Evolutionary conservation across 30 jellyfish, hydroid and myxozoan species (phyloP).

Genomic region (Haliclystus octoradiatus): DNA sequence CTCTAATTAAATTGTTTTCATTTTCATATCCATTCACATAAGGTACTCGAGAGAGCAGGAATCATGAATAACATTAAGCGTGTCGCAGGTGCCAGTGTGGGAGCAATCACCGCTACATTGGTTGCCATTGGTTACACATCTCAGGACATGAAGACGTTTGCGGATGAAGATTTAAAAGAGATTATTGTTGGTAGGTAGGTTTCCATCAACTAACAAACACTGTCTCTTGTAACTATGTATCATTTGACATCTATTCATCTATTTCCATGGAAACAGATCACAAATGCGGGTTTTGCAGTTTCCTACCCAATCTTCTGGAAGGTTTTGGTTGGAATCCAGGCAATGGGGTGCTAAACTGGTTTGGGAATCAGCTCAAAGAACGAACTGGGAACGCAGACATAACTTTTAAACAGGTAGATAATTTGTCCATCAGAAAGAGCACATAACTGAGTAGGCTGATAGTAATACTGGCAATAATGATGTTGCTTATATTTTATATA

Average conservation of each 20-base stretch:
- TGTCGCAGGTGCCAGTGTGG: slow-evolving; percentile 95
- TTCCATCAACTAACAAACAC: too few species aligned
- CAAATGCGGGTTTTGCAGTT: slow-evolving; percentile 91
- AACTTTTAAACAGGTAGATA: slow-evolving; percentile 69
- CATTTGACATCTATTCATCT: too few species aligned
- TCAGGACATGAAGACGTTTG: slow-evolving; percentile 60
- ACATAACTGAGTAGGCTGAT: too few species aligned
- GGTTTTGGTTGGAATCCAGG: slow-evolving; percentile 99
- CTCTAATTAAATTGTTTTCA: too few species aligned
- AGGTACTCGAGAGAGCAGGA: slow-evolving; percentile 94
- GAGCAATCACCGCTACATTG: slow-evolving; percentile 80
- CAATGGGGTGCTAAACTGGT: slow-evolving; percentile 70
- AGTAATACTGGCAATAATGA: too few species aligned
- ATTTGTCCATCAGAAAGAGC: too few species aligned
- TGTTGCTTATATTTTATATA: too few species aligned
- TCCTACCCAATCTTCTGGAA: slow-evolving; percentile 70
- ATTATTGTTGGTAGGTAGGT: slow-evolving; percentile 77
- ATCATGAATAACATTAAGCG: slow-evolving; percentile 61
- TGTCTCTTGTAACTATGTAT: too few species aligned
- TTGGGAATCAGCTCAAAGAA: slow-evolving; percentile 84
- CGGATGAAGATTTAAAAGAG: slow-evolving; percentile 69
- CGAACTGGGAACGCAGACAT: slow-evolving; percentile 93
- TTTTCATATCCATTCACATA: too few species aligned
- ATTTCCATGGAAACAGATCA: too few species aligned
- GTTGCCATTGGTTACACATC: slow-evolving; percentile 88